phyloP scores from a whole-genome alignment of 2,113 vertebrate genomes.

The Microtus pennsylvanicus region DNA sequence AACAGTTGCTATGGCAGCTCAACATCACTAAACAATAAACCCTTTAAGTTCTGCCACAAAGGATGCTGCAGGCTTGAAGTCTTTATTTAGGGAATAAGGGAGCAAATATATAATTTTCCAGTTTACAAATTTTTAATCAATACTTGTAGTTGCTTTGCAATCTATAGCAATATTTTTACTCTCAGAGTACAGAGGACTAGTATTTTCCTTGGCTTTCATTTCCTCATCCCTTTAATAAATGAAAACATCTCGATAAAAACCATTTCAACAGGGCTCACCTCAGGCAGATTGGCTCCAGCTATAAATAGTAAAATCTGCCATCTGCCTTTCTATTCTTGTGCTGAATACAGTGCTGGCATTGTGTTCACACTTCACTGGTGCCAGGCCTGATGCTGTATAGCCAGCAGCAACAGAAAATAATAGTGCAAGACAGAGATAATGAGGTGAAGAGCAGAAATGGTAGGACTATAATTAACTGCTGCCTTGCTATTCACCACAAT shows the following conservation, averaged over 20 bases:
- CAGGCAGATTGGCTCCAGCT: conserved; percentile 81
- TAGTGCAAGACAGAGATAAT: conserved; percentile 80
- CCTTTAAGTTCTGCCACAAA: conserved; percentile 71
- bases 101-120: conserved; percentile 40
- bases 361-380: conserved; percentile 76
- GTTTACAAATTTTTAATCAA: conserved; percentile 54
- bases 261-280: conserved; percentile 77
- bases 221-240: conserved; percentile 70
- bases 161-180: conserved; percentile 55
- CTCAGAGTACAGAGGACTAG: conserved; percentile 53
- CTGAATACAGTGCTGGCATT: conserved; percentile 74
- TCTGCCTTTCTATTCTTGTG: conserved; percentile 86
- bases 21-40: conserved; percentile 80
- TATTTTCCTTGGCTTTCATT: conserved; percentile 61
- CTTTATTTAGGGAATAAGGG: conserved; percentile 48
- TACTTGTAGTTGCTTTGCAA: background rate
- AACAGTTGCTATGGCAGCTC: conserved; percentile 85
- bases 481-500: conserved; percentile 68
- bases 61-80: conserved; percentile 55
- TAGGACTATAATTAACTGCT: conserved; percentile 82
- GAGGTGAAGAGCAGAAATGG: conserved; percentile 79
- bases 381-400: conserved; percentile 81
- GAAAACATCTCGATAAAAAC: conserved; percentile 74
- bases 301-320: conserved; percentile 88
- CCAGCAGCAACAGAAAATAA: conserved; percentile 76